Conservation (phyloP, 1,140 invertebrate genomes). For the Drosophila pandora region DNA sequence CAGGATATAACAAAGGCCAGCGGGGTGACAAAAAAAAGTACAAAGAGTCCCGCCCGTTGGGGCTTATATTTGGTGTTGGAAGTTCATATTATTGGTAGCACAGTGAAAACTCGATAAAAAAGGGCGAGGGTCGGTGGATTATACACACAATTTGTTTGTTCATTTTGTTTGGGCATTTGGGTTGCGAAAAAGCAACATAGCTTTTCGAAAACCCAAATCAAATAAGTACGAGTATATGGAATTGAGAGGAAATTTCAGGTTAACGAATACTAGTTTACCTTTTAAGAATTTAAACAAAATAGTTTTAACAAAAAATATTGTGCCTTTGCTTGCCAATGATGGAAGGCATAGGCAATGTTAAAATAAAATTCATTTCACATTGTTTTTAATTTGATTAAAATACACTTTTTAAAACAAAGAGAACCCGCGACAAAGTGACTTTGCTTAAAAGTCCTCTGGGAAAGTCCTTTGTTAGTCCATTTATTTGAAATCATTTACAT, state of each 20-base stretch:
- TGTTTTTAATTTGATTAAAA: background rate
- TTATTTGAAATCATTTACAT: conserved; percentile 70
- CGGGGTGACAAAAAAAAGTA: conserved; percentile 30
- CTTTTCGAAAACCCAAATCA: conserved; percentile 11
- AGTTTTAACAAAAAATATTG: background rate
- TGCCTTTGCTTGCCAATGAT: too few relatives aligned
- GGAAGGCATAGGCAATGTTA: too few relatives aligned
- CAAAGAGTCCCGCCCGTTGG: conserved; percentile 20
- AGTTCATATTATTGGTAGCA: conserved; percentile 25
- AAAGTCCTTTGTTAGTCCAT: conserved; percentile 16
- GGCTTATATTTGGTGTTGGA: conserved; percentile 13
- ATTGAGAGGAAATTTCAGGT: background rate
- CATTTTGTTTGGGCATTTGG: conserved; percentile 17
- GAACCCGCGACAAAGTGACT: background rate
- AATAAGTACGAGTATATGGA: conserved; percentile 3
- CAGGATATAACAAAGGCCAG: conserved; percentile 30
- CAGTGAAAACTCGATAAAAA: conserved; percentile 2
- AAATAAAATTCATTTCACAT: too few relatives aligned
- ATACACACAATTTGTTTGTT: conserved; percentile 51
- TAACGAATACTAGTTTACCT: background rate
- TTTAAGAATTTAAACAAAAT: background rate
- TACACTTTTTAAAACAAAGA: background rate
- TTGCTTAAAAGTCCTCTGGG: background rate
- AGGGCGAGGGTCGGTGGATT: conserved; percentile 17
- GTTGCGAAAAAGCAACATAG: conserved; percentile 4